Evolutionary conservation across 2,888 invertebrate species (phyloP).

Genomic region (Anagyrus pseudococci): DNA sequence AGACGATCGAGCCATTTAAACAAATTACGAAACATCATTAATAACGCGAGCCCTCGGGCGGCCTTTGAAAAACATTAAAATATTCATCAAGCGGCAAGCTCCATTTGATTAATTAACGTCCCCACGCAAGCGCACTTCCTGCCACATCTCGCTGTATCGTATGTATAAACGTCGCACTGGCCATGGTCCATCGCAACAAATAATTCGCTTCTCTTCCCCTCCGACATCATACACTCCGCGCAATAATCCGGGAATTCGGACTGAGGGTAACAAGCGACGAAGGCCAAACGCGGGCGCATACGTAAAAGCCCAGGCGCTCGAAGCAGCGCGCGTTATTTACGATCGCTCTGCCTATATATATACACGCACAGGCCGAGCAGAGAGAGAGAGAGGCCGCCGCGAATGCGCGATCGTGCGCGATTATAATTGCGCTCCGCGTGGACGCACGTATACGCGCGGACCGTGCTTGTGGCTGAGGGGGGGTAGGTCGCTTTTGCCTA

Average conservation of each 20-base stretch:
- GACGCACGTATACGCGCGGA: background rate
- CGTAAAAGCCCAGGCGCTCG: background rate
- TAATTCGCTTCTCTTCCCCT: background rate
- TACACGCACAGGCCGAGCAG: background rate
- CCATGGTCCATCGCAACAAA: background rate
- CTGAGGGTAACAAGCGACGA: background rate
- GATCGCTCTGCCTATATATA: background rate
- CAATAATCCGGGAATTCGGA: background rate
- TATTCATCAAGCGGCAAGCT: conserved; percentile 7
- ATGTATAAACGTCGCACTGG: background rate
- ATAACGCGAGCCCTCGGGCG: too few species aligned
- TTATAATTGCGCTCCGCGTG: background rate
- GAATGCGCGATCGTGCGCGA: background rate
- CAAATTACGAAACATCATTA: too few species aligned
- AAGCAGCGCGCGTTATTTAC: too few species aligned
- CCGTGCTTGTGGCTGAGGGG: background rate
- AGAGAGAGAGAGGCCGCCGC: background rate
- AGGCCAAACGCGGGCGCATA: background rate
- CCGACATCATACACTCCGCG: background rate
- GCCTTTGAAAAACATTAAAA: too few species aligned
- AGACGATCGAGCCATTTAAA: too few species aligned
- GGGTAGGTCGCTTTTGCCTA: background rate
- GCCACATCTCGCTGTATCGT: too few species aligned
- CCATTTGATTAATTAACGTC: conserved; percentile 15
- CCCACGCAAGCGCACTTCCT: too few species aligned